These are phyloP conservation scores for Gorsachius magnificus DNA, from an alignment of 2,797 vertebrate species.

Conservation along the genomic window DNA sequence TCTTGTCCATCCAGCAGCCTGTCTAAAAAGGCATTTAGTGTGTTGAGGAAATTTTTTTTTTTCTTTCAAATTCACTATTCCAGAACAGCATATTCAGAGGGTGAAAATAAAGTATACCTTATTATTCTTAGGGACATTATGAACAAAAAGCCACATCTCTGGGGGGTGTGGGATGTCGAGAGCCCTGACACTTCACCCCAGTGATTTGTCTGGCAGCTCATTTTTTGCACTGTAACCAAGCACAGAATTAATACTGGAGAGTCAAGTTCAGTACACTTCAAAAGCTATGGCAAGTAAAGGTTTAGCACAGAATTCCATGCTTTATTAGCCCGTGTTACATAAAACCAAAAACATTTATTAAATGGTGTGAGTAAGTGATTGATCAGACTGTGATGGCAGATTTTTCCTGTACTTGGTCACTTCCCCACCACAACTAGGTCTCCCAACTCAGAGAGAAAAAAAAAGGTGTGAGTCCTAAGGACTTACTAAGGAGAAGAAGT, in stretches of 20 bases:
- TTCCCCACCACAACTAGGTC: background rate
- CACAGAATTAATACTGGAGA: background rate
- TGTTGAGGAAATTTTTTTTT: background rate
- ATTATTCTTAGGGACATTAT: background rate
- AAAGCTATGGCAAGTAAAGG: background rate
- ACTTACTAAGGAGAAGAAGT: background rate
- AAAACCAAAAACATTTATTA: background rate
- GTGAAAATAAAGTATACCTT: background rate
- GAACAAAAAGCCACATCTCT: background rate
- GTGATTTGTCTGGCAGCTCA: background rate
- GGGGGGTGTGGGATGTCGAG: background rate
- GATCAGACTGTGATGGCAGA: background rate
- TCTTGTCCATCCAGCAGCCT: background rate
- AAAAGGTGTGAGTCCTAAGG: background rate
- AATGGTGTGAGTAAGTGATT: background rate
- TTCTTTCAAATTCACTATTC: background rate
- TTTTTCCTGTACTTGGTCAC: slow-evolving; percentile 1
- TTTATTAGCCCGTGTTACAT: background rate
- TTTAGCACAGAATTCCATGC: background rate
- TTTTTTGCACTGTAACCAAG: background rate
- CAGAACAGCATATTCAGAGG: background rate
- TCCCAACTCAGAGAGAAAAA: background rate
- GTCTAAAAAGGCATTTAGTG: background rate
- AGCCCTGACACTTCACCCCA: background rate
- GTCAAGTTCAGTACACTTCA: background rate